Evolutionary conservation across 2,888 invertebrate species (phyloP).

Genomic region (Lingula anatina): DNA sequence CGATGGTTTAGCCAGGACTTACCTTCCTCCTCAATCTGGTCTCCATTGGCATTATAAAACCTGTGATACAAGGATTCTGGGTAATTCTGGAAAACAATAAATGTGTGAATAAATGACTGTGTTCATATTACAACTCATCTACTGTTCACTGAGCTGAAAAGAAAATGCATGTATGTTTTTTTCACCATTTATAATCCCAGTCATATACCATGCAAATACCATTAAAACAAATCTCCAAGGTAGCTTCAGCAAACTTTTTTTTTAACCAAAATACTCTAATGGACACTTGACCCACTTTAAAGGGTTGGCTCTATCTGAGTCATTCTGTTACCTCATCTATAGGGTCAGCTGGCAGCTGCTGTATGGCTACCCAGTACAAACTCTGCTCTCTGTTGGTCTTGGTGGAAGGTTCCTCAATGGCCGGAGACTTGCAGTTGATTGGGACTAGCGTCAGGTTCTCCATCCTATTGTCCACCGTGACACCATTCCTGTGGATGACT

Average conservation of each 20-base stretch:
- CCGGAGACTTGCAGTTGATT: slow-evolving; percentile 7
- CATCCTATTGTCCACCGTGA: slow-evolving; percentile 56
- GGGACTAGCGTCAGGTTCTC: slow-evolving; percentile 53
- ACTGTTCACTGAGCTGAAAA: too few relatives aligned
- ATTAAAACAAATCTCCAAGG: too few relatives aligned
- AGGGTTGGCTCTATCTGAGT: too few relatives aligned
- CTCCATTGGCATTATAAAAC: slow-evolving; percentile 51
- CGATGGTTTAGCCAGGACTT: too few relatives aligned
- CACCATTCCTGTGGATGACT: slow-evolving; percentile 55
- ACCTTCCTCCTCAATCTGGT: slow-evolving; percentile 49
- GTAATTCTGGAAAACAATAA: slow-evolving; percentile 36
- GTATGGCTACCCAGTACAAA: slow-evolving; percentile 56
- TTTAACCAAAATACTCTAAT: too few relatives aligned
- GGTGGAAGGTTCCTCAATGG: slow-evolving; percentile 25
- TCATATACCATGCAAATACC: too few relatives aligned
- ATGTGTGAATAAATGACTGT: too few relatives aligned
- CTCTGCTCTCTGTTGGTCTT: slow-evolving; percentile 50
- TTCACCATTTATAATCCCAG: too few relatives aligned
- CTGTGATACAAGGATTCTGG: slow-evolving; percentile 43
- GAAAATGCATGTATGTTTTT: too few relatives aligned
- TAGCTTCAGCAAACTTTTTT: too few relatives aligned
- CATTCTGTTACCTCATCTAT: slow-evolving; percentile 28
- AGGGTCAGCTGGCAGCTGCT: slow-evolving; percentile 54
- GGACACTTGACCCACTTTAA: too few relatives aligned
- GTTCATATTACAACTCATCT: too few relatives aligned